phyloP scores from a whole-genome alignment of 1,140 invertebrate genomes.

The Cherax quadricarinatus region DNA sequence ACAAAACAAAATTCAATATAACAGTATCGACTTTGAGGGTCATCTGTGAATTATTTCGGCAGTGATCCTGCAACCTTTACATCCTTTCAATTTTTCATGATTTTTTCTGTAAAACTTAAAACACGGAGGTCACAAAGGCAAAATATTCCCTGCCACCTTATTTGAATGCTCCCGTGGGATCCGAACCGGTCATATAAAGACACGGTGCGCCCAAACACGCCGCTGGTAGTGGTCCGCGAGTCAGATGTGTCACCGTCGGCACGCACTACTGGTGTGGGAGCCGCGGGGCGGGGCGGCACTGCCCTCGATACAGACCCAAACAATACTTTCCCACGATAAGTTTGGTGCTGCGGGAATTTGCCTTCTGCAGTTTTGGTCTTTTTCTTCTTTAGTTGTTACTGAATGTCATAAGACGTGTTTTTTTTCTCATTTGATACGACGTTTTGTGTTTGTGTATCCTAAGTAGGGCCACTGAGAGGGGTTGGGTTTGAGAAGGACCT shows the following conservation, averaged over 20 bases:
- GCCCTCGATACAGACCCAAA: background rate
- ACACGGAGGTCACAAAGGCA: background rate
- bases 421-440: no score
- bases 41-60: no score
- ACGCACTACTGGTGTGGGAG: constrained; percentile 31
- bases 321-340: constrained; percentile 33
- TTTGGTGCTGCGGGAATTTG: background rate
- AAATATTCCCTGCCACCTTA: background rate
- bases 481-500: no score
- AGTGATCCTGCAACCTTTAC: no score
- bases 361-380: background rate
- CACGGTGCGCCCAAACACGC: background rate
- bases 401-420: background rate
- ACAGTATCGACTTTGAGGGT: no score
- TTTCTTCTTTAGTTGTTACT: background rate
- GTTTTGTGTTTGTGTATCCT: no score
- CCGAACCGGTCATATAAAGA: constrained; percentile 1
- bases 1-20: no score
- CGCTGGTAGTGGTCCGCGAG: background rate
- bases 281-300: constrained; percentile 18
- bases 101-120: background rate
- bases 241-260: constrained; percentile 10
- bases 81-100: no score
- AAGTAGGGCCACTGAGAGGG: no score
- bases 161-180: constrained; percentile 38